Conservation (phyloP, 2,113 vertebrate species). For the Echinops telfairi region DNA sequence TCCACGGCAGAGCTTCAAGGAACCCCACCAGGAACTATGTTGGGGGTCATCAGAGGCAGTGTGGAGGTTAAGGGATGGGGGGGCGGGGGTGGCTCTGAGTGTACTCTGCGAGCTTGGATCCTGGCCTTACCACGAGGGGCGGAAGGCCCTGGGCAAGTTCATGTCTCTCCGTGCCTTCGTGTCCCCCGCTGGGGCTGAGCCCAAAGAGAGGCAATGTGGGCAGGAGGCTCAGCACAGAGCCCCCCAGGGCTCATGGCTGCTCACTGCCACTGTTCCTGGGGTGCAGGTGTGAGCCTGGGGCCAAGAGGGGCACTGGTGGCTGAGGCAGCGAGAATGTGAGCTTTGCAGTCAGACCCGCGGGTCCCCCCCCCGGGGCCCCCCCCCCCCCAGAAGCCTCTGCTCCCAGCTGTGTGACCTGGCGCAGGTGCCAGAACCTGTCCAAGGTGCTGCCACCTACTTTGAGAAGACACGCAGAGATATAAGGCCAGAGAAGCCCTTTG, state of each 20-base stretch:
- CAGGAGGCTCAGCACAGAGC: neutral
- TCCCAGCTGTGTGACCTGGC: neutral
- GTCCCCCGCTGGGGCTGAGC: neutral
- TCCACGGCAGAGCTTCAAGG: neutral
- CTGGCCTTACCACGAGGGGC: too few species aligned
- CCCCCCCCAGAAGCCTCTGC: too few species aligned
- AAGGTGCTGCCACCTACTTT: neutral
- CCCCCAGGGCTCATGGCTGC: neutral
- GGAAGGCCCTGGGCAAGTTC: too few species aligned
- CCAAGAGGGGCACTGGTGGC: too few species aligned
- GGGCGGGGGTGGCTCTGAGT: neutral
- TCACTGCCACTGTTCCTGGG: too few species aligned
- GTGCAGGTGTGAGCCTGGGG: too few species aligned
- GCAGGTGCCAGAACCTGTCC: neutral
- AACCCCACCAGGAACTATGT: neutral
- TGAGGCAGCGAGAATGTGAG: neutral
- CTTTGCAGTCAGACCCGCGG: neutral
- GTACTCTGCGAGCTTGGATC: neutral
- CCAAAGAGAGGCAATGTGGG: neutral
- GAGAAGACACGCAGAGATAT: neutral
- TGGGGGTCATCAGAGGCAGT: neutral
- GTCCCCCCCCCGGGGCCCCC: too few species aligned
- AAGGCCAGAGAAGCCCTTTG: neutral
- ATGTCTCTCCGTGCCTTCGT: too few species aligned
- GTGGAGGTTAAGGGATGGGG: neutral